Evolutionary conservation across 2,797 vertebrate genomes (phyloP).

Genomic region (Tachyglossus aculeatus): DNA sequence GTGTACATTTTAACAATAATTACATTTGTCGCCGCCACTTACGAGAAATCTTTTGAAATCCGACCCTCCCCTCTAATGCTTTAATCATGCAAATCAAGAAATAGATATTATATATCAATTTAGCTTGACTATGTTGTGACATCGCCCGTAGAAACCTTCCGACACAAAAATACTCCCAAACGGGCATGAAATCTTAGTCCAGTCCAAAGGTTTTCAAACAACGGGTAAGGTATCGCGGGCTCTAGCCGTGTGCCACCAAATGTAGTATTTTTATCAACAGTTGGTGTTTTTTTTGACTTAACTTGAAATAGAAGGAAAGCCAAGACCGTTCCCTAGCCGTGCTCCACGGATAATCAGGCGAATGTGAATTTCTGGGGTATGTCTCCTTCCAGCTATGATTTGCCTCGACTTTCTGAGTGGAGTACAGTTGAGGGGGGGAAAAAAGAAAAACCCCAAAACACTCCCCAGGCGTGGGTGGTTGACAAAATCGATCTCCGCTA

Average conservation of each 20-base stretch:
- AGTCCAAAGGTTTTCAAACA: no score
- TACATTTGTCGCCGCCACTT: slow-evolving; percentile 64
- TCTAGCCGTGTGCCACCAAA: no score
- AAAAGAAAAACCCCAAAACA: no score
- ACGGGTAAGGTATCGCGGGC: no score
- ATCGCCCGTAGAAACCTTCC: slow-evolving; percentile 53
- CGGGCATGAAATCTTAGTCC: slow-evolving; percentile 20
- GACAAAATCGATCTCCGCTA: no score
- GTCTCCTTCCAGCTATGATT: slow-evolving; percentile 7
- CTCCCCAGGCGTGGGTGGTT: no score
- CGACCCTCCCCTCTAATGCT: slow-evolving; percentile 59
- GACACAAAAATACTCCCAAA: slow-evolving; percentile 28
- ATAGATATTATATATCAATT: slow-evolving; percentile 62
- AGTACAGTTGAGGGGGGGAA: no score
- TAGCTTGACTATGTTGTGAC: slow-evolving; percentile 49
- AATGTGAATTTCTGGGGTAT: no score
- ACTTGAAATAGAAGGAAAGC: no score
- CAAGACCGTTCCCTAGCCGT: no score
- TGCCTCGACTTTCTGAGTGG: slow-evolving; percentile 1
- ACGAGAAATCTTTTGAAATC: slow-evolving; percentile 68
- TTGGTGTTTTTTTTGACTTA: no score
- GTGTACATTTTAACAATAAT: slow-evolving; percentile 66
- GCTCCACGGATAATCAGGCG: neutral
- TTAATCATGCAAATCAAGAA: slow-evolving; percentile 72
- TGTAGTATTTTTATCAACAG: no score